A percentile compares a stretch with the other conserved stretches of the same genome.
Evolutionary conservation across 2,888 invertebrate species (phyloP).

Genomic region (Allolobophora icterica): DNA sequence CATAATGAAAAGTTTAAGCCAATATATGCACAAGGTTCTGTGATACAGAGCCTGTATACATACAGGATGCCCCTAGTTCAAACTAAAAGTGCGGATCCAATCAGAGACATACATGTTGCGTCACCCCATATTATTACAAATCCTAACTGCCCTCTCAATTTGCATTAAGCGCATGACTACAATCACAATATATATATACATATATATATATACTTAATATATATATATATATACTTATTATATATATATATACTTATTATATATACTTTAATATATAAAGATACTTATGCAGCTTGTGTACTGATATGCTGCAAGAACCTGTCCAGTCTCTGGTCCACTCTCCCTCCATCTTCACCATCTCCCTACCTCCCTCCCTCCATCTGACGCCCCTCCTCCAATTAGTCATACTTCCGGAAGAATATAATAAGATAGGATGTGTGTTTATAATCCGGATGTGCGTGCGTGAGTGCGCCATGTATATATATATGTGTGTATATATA

Average conservation of each 20-base stretch:
- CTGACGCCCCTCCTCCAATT: neutral
- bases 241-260: too few species aligned
- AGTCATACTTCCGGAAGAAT: neutral
- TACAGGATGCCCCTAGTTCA: neutral
- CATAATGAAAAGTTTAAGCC: neutral
- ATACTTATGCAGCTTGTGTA: too few species aligned
- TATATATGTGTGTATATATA: neutral
- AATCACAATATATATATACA: too few species aligned
- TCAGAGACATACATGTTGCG: neutral
- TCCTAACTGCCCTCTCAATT: too few species aligned
- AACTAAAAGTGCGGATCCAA: neutral
- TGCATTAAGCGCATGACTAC: too few species aligned
- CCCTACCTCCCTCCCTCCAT: neutral
- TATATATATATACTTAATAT: too few species aligned
- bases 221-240: too few species aligned
- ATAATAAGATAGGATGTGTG: constrained; percentile 1
- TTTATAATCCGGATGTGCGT: neutral
- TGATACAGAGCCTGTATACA: too few species aligned
- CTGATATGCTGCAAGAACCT: neutral
- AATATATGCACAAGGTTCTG: neutral
- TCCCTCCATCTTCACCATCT: neutral
- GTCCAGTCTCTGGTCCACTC: neutral
- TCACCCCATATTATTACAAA: neutral
- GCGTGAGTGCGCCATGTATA: neutral
- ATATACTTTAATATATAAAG: too few species aligned